Conservation (phyloP, 2,113 vertebrate species). For the Rhodinocichla rosea region DNA sequence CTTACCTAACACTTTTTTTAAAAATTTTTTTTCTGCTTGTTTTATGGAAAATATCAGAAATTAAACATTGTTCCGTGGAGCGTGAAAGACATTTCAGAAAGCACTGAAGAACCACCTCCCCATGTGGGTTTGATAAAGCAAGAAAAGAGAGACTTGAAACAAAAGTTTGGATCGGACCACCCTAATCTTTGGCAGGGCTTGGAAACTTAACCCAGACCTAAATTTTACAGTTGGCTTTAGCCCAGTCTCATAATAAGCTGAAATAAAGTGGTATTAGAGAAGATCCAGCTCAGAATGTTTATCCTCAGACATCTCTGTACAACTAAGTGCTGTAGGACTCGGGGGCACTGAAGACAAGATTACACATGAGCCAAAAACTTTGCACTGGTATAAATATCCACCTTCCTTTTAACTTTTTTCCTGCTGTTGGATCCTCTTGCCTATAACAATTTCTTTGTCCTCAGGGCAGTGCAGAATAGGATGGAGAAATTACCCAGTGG, state of each 20-base stretch:
- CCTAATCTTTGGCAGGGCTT: neutral
- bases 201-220: neutral
- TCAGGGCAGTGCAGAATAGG: neutral
- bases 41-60: neutral
- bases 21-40: neutral
- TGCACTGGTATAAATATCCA: neutral
- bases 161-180: slow-evolving; percentile 9
- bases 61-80: neutral
- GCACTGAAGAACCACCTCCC: neutral
- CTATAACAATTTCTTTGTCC: neutral
- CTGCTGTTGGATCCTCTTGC: neutral
- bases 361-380: neutral
- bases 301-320: neutral
- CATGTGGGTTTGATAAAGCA: neutral
- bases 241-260: neutral
- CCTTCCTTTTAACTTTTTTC: neutral
- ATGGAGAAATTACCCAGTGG: neutral
- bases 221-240: neutral
- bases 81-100: neutral
- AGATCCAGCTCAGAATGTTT: neutral
- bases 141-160: neutral
- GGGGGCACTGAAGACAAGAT: neutral
- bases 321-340: neutral
- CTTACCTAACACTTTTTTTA: neutral
- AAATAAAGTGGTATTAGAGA: neutral